These are phyloP conservation scores for Dolichopus griseipennis DNA, from an alignment of 2,888 invertebrate species.

Conservation along the genomic window DNA sequence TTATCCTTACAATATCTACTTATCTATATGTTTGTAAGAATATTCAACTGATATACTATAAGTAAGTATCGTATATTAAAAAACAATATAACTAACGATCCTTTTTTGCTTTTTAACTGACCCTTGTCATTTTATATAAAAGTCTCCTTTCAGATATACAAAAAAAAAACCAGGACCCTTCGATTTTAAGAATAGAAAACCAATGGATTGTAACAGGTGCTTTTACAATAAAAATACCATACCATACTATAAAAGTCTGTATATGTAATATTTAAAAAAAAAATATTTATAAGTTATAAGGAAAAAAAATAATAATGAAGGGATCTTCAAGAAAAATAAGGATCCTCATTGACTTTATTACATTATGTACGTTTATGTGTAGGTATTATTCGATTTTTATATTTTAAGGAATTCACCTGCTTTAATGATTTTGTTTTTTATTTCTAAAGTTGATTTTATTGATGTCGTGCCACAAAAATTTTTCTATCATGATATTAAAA, in stretches of 20 bases:
- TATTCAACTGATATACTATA: neutral
- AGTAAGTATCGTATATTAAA: neutral
- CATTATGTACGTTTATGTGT: neutral
- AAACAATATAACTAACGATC: neutral
- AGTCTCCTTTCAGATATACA: neutral
- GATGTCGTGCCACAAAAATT: too few relatives aligned
- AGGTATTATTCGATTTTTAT: too few relatives aligned
- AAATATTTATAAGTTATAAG: neutral
- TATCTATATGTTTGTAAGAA: neutral
- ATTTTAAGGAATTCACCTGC: neutral
- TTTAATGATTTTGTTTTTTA: neutral
- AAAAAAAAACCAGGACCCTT: neutral
- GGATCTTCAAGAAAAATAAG: neutral
- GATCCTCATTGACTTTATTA: neutral
- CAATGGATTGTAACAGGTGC: neutral
- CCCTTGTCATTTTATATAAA: neutral
- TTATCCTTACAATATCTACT: constrained; percentile 9
- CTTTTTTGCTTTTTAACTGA: neutral
- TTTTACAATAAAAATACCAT: neutral
- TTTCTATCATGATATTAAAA: too few relatives aligned
- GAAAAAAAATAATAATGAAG: neutral
- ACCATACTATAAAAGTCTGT: neutral
- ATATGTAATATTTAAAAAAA: neutral
- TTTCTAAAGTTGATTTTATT: too few relatives aligned
- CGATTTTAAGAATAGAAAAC: neutral